Conservation (phyloP, 2,113 vertebrate genomes). For the Halcyon senegalensis region DNA sequence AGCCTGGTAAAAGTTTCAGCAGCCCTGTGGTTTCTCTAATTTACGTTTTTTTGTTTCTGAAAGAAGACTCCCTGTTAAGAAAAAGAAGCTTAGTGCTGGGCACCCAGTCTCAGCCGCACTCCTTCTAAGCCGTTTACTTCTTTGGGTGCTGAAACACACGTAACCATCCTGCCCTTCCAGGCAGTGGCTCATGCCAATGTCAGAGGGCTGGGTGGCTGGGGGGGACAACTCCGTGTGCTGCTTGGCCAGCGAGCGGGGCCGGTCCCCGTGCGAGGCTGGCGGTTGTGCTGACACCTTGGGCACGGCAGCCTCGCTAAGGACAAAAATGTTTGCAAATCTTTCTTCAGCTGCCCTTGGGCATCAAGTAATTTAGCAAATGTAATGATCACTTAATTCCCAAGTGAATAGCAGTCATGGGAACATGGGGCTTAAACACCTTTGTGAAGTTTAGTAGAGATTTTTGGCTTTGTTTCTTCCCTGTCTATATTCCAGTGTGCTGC, state of each 20-base stretch:
- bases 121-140: not conserved
- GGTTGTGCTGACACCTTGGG: not conserved
- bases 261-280: fast-evolving
- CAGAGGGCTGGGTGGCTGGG: not conserved
- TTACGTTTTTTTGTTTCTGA: not conserved
- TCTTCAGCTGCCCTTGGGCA: not conserved
- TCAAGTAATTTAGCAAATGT: not conserved
- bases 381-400: not conserved
- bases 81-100: not conserved
- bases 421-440: not conserved
- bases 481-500: not conserved
- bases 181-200: not conserved
- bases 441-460: not conserved
- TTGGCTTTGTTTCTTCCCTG: not conserved
- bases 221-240: not conserved
- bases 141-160: not conserved
- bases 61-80: not conserved
- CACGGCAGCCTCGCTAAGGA: not conserved
- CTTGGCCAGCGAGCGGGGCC: not conserved
- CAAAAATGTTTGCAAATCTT: not conserved
- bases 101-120: not conserved
- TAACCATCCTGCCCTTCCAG: not conserved
- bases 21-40: not conserved
- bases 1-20: not conserved
- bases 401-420: not conserved